These are phyloP conservation scores for Callipepla californica DNA, from an alignment of 2,113 vertebrate species.

Conservation along the genomic window DNA sequence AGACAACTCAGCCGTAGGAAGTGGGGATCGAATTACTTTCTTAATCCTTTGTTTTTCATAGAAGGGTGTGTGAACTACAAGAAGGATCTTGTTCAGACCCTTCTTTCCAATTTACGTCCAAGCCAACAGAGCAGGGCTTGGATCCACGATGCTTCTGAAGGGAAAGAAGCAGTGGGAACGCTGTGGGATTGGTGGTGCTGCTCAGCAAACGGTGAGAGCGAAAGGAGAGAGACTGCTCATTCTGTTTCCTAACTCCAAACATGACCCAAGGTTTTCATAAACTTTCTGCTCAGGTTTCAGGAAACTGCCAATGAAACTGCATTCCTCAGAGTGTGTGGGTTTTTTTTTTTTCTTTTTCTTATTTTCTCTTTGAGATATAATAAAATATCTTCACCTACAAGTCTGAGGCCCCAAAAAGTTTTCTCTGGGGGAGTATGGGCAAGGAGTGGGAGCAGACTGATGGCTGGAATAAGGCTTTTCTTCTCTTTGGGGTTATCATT, in stretches of 20 bases:
- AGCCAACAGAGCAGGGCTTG: constrained; percentile 1
- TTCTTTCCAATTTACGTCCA: background rate
- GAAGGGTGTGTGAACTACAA: constrained; percentile 41
- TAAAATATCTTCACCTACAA: constrained; percentile 69
- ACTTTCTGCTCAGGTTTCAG: constrained; percentile 73
- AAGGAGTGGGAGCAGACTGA: constrained; percentile 63
- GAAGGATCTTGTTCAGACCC: constrained; percentile 63
- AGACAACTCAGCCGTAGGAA: constrained; percentile 42
- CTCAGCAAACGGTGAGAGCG: constrained; percentile 66
- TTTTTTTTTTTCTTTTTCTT: background rate
- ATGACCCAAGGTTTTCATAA: constrained; percentile 65
- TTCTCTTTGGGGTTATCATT: constrained; percentile 56
- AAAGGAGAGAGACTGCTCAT: constrained; percentile 43
- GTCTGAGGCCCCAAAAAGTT: constrained; percentile 21
- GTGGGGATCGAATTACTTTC: constrained; percentile 15
- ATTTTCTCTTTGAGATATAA: constrained; percentile 32
- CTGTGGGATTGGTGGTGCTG: constrained; percentile 49
- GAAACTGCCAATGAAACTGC: constrained; percentile 71
- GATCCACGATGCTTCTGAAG: background rate
- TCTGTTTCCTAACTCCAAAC: constrained; percentile 67
- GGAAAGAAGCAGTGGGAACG: background rate
- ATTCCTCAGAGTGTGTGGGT: constrained; percentile 37
- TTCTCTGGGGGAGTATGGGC: background rate
- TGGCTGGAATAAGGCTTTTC: constrained; percentile 28
- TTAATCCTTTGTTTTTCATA: constrained; percentile 11